Evolutionary conservation across 2,113 vertebrate genomes (phyloP).

Genomic region (Mastomys natalensis): DNA sequence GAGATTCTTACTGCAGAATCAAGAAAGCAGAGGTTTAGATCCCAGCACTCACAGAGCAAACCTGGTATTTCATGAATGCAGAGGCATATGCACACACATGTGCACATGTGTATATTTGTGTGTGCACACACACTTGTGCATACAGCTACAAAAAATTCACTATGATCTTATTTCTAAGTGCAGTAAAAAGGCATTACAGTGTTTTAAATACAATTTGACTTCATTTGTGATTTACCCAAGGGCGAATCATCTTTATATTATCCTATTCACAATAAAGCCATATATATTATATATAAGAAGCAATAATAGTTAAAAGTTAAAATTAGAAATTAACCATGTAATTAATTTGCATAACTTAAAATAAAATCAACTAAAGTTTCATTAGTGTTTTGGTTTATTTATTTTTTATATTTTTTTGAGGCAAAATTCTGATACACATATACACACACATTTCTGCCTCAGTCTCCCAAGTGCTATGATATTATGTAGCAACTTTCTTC

Average conservation of each 20-base stretch:
- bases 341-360: constrained; percentile 45
- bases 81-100: too few species aligned
- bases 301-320: constrained; percentile 36
- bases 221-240: neutral
- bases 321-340: constrained; percentile 36
- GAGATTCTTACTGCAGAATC: neutral
- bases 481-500: neutral
- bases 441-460: neutral
- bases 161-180: constrained; percentile 14
- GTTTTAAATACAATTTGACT: neutral
- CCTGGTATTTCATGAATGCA: neutral
- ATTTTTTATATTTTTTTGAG: neutral
- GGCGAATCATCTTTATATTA: constrained; percentile 2
- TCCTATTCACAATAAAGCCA: constrained; percentile 30
- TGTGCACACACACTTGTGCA: neutral
- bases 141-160: neutral
- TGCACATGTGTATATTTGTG: too few species aligned
- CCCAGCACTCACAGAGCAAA: neutral
- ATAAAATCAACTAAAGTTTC: constrained; percentile 16
- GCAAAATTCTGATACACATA: neutral
- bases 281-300: neutral
- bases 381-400: neutral
- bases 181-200: neutral
- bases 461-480: neutral
- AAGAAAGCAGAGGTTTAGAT: neutral